Evolutionary conservation across 2,888 invertebrate genomes (phyloP).

Genomic region (Cylloceria caligata): DNA sequence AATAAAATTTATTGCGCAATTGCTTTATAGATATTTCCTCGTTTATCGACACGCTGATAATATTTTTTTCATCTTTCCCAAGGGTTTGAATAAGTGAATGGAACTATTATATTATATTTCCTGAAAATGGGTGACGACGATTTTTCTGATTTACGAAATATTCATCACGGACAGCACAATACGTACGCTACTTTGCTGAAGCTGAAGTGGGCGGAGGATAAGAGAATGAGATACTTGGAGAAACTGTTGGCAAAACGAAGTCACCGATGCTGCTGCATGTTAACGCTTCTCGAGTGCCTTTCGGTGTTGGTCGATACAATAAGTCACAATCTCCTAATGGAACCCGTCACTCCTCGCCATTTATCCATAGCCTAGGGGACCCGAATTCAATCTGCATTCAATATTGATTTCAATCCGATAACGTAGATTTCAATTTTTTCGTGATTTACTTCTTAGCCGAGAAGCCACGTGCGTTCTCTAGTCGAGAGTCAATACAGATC

Average conservation of each 20-base stretch:
- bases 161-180: constrained; percentile 9
- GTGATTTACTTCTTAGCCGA: constrained; percentile 81
- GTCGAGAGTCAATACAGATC: constrained; percentile 56
- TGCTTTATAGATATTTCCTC: constrained; percentile 17
- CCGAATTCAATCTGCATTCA: constrained; percentile 82
- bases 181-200: constrained; percentile 5
- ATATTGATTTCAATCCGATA: constrained; percentile 83
- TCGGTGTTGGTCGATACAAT: constrained; percentile 78
- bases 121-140: constrained; percentile 6
- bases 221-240: constrained; percentile 45
- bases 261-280: constrained; percentile 56
- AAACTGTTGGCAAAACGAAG: constrained; percentile 50
- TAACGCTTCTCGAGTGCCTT: constrained; percentile 75
- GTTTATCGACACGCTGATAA: constrained; percentile 26
- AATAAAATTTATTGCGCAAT: not conserved
- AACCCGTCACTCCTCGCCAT: constrained; percentile 76
- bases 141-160: constrained; percentile 23
- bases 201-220: constrained; percentile 4
- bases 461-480: constrained; percentile 11
- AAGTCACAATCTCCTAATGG: constrained; percentile 81
- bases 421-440: constrained; percentile 79
- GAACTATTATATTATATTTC: constrained; percentile 33
- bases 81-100: not conserved
- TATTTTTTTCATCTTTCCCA: not conserved
- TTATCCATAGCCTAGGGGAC: constrained; percentile 66